Conservation (phyloP, 2,113 vertebrate genomes). For the Okapia johnstoni region DNA sequence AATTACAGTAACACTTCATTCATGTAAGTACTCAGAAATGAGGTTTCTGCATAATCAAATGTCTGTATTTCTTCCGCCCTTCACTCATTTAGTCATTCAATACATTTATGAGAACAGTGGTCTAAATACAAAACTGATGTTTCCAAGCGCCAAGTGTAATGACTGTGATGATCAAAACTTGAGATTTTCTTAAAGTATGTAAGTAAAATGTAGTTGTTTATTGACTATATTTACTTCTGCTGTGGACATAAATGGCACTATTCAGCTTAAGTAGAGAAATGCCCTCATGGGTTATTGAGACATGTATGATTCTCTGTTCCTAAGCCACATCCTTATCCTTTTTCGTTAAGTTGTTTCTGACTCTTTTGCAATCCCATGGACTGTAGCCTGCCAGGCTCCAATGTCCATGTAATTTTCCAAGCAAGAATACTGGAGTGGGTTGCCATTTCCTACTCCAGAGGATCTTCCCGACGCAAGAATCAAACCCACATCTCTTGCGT, state of each 20-base stretch:
- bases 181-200: neutral
- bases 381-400: neutral
- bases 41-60: neutral
- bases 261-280: neutral
- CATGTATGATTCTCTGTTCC: neutral
- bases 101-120: neutral
- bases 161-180: no score
- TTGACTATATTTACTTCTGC: neutral
- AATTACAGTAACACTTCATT: neutral
- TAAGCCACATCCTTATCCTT: neutral
- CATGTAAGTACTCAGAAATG: neutral
- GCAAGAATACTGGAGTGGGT: neutral
- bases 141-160: neutral
- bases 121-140: neutral
- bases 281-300: neutral
- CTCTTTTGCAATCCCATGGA: no score
- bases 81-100: neutral
- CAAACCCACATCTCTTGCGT: fast-evolving
- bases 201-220: neutral
- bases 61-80: neutral
- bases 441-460: neutral
- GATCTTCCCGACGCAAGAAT: neutral
- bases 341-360: no score
- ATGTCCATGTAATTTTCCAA: neutral
- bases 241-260: neutral